Evolutionary conservation across 2,113 vertebrate genomes (phyloP).

Genomic region (Passer domesticus): DNA sequence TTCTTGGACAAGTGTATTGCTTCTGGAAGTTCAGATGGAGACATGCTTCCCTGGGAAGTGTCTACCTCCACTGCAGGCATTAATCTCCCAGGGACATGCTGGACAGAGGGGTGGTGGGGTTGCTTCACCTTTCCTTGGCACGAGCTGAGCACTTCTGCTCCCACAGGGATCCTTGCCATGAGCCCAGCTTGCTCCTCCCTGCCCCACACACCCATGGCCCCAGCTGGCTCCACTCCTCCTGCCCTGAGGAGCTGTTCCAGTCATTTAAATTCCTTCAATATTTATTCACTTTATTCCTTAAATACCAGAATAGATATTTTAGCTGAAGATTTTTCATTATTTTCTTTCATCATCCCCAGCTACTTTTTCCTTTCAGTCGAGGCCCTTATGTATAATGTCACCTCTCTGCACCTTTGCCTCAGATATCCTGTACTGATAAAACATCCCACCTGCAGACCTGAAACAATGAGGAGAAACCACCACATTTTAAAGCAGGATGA

Average conservation of each 20-base stretch:
- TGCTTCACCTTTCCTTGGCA: neutral
- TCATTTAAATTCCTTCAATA: neutral
- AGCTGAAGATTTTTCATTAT: neutral
- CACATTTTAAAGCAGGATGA: neutral
- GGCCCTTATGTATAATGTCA: neutral
- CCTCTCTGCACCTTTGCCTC: neutral
- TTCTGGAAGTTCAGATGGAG: neutral
- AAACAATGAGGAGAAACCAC: neutral
- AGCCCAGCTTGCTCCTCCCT: neutral
- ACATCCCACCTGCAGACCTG: neutral
- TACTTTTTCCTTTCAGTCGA: neutral
- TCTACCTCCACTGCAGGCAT: neutral
- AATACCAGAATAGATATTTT: neutral
- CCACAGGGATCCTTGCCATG: fast-evolving
- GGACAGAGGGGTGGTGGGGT: neutral
- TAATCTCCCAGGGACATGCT: fast-evolving
- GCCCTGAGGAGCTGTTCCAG: neutral
- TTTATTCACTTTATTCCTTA: neutral
- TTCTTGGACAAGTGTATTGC: neutral
- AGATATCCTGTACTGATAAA: neutral
- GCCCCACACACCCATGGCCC: neutral
- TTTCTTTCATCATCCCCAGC: neutral
- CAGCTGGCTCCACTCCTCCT: neutral
- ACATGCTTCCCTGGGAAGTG: neutral
- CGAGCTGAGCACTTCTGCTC: neutral